These are phyloP conservation scores for Orius laevigatus DNA, from an alignment of 1,140 invertebrate genomes.

Conservation along the genomic window DNA sequence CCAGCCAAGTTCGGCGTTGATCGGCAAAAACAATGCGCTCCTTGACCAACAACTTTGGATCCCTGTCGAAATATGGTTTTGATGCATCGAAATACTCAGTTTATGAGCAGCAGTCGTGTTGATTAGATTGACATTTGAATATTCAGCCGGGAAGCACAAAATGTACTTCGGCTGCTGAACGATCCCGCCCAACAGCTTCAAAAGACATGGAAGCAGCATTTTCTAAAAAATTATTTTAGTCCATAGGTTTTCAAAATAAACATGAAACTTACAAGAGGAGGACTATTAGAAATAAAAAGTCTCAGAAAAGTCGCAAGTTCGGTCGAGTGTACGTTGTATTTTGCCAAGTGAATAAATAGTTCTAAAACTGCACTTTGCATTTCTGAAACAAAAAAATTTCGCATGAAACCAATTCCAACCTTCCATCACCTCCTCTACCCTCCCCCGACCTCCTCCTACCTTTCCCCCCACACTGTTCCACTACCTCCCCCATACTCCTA, in stretches of 20 bases:
- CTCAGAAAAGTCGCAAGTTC: slow-evolving; percentile 37
- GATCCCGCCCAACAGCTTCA: slow-evolving; percentile 29
- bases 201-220: slow-evolving; percentile 33
- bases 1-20: slow-evolving; percentile 35
- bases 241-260: background rate
- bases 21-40: slow-evolving; percentile 31
- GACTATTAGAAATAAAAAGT: slow-evolving; percentile 33
- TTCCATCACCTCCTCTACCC: no score
- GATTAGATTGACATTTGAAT: slow-evolving; percentile 11
- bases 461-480: no score
- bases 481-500: no score
- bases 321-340: slow-evolving; percentile 33
- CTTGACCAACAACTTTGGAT: slow-evolving; percentile 31
- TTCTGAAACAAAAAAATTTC: slow-evolving; percentile 27
- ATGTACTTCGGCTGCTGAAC: slow-evolving; percentile 38
- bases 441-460: no score
- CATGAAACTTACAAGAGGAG: slow-evolving; percentile 29
- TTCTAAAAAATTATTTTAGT: slow-evolving; percentile 17
- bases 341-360: slow-evolving; percentile 36
- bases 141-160: slow-evolving; percentile 34
- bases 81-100: slow-evolving; percentile 19
- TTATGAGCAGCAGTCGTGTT: slow-evolving; percentile 21
- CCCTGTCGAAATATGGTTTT: slow-evolving; percentile 20
- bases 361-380: slow-evolving; percentile 39
- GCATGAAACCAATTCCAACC: no score